phyloP scores from a whole-genome alignment of 2,888 invertebrate species.

The Molorchus minor region DNA sequence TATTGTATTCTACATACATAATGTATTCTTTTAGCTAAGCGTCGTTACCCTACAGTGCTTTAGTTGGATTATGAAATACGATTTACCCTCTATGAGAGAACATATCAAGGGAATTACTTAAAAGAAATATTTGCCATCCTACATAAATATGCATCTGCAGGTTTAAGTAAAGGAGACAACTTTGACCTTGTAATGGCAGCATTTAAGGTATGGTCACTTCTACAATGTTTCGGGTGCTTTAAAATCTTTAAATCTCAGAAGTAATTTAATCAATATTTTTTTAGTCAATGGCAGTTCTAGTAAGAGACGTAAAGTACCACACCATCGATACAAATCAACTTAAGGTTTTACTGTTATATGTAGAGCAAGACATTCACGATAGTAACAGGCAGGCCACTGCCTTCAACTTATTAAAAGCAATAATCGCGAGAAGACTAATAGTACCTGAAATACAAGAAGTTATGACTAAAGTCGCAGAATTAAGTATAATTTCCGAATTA shows the following conservation, averaged over 20 bases:
- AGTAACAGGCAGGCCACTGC: slow-evolving; percentile 86
- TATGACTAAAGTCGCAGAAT: slow-evolving; percentile 81
- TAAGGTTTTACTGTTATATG: slow-evolving; percentile 83
- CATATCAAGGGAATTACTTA: slow-evolving; percentile 74
- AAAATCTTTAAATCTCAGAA: slow-evolving; percentile 1
- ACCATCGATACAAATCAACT: slow-evolving; percentile 78
- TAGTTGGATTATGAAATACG: slow-evolving; percentile 76
- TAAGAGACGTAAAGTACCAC: slow-evolving; percentile 81
- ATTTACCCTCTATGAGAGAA: slow-evolving; percentile 74
- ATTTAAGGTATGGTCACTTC: slow-evolving; percentile 85
- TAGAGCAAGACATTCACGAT: slow-evolving; percentile 90
- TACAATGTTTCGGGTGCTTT: not conserved
- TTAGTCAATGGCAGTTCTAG: slow-evolving; percentile 80
- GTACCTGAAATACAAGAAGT: slow-evolving; percentile 80
- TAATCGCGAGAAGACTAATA: slow-evolving; percentile 78
- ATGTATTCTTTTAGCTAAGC: slow-evolving; percentile 64
- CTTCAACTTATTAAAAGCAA: slow-evolving; percentile 85
- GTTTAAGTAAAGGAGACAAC: slow-evolving; percentile 87
- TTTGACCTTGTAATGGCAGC: slow-evolving; percentile 85
- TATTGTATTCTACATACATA: no score
- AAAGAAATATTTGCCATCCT: slow-evolving; percentile 82
- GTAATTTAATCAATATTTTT: slow-evolving; percentile 43
- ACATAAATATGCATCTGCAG: slow-evolving; percentile 88
- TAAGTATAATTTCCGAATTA: slow-evolving; percentile 81
- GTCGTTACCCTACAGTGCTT: slow-evolving; percentile 70